Base-by-base conservation (phyloP, 37 sponge, comb jelly and placozoan species). In the Corticium candelabrum region DNA sequence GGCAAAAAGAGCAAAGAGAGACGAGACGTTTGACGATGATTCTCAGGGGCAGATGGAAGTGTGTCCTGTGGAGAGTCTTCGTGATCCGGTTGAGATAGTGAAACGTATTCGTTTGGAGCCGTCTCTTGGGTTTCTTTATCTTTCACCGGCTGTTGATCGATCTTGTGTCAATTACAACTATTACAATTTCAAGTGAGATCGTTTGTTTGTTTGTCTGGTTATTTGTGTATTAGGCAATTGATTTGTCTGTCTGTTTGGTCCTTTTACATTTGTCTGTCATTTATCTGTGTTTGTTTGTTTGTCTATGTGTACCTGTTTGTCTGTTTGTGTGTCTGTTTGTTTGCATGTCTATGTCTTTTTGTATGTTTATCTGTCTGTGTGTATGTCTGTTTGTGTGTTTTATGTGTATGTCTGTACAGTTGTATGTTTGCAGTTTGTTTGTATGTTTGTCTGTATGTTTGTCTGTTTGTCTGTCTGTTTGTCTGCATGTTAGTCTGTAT, bases 41-140 rank as follows among this genome's bases (percentile, higher is more conserved):
- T n/a, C n/a, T n/a, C n/a, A n/a, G n/a, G n/a, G n/a, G n/a, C n/a
- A n/a, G n/a, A n/a, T n/a, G n/a, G n/a, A n/a, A n/a, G n/a, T n/a
- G n/a, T n/a, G n/a, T n/a, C n/a, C n/a, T n/a, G n/a, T n/a, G n/a
- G n/a, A n/a, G n/a, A n/a, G n/a, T n/a, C 62, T 50, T 11, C 11
- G 21, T 27, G 21, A 50, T 50, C 62, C 62, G 62, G 15, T 50
- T 21, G 62, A 91, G 11, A 81, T 97, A 3, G 85, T 94, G 7
- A 84, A 87, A 40, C 78, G 88, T 29, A 83, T 97, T 34, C 77
- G 67, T 71, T 80, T 57, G 34, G 88, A 94, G 77, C 90, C 93
- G 39, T 87, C 89, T n/a, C 56, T 97, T 40, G 99, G 95, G 37
- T 97, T 97, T 68, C 80, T 89, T 68, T 97, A 97, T 80, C 72